Base-by-base conservation (phyloP, 2,888 invertebrate species). In the Anthophora plumipes region DNA sequence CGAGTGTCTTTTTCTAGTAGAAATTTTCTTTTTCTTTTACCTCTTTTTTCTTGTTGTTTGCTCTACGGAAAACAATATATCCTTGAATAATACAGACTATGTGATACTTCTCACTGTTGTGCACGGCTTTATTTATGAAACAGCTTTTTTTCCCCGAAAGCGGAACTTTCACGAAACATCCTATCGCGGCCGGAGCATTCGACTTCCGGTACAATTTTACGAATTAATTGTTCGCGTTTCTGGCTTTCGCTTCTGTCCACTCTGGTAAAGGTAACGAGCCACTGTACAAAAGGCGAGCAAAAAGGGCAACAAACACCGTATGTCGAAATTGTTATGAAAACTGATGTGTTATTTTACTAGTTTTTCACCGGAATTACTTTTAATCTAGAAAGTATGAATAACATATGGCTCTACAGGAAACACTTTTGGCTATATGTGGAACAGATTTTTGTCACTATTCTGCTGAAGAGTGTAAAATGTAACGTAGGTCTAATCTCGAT, bases 171-270 rank as follows among this genome's bases (percentile, higher is more conserved):
- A 2, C 20, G 12, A 11, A 67, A 50, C 22, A 20, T 46, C 8
- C 37, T 39, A 7, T 31, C 22, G 46, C 46, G 11, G n/a, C 25
- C 31, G 48, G 3, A 31, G 25, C 14, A 57, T 41, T 46, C 57
- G 12, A 20, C 22, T 48, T 41, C 43, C 41, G n/a, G 12, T 12
- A 12, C 11, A 37, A 39, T 72, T 64, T 37, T 31, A 22, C 8
- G 12, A 55, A 72, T 72, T 31, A 55, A 31, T 70, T 52, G 50
- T 14, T 41, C 66, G 66, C 12, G 4, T 46, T 31, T 31, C 11
- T 14, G 1, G 4, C 5, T 54, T 39, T 22, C 14, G 14, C 43
- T 41, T 22, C 25, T 41, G 0, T n/a, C 7, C 37, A n/a, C n/a
- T 14, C 4, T 22, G 6, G 5, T 5, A n/a, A 59, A 14, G 43